Evolutionary conservation across 2,113 vertebrate species (phyloP).

Genomic region (Corythoichthys haematopterus): DNA sequence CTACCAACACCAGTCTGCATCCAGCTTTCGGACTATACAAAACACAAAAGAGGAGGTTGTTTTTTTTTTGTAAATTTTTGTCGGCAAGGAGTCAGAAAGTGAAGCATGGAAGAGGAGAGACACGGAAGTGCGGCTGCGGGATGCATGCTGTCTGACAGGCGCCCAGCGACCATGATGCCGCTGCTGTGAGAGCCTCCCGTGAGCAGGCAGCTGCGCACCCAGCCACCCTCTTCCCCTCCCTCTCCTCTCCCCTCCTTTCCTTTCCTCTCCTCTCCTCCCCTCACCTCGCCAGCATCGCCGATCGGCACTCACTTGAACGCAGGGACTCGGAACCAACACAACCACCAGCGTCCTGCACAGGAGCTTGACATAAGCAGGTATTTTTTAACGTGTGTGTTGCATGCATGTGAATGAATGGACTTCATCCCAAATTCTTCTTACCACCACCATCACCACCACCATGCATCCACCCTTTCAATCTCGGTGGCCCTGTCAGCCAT

Average conservation of each 20-base stretch:
- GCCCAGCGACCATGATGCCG: constrained; percentile 40
- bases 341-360: constrained; percentile 31
- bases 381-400: constrained; percentile 35
- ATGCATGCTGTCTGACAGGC: constrained; percentile 52
- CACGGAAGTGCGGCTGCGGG: constrained; percentile 29
- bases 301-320: constrained; percentile 38
- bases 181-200: constrained; percentile 67
- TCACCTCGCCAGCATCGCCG: constrained; percentile 35
- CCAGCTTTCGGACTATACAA: constrained; percentile 29
- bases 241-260: constrained; percentile 25
- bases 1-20: constrained; percentile 23
- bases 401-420: constrained; percentile 51
- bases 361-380: constrained; percentile 56
- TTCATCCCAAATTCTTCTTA: constrained; percentile 50
- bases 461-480: constrained; percentile 12
- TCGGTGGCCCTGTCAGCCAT: constrained; percentile 57
- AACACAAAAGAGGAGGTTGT: constrained; percentile 4
- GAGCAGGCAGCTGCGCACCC: constrained; percentile 67
- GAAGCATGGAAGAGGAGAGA: constrained; percentile 9
- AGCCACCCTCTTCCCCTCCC: constrained; percentile 44
- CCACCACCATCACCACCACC: constrained; percentile 52
- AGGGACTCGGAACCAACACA: constrained; percentile 49
- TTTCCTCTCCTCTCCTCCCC: constrained; percentile 14
- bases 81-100: background rate
- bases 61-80: background rate